Percentiles rank a stretch among this genome's conserved stretches.
Conservation (phyloP, 2,797 vertebrate species). For the Pipistrellus kuhlii region DNA sequence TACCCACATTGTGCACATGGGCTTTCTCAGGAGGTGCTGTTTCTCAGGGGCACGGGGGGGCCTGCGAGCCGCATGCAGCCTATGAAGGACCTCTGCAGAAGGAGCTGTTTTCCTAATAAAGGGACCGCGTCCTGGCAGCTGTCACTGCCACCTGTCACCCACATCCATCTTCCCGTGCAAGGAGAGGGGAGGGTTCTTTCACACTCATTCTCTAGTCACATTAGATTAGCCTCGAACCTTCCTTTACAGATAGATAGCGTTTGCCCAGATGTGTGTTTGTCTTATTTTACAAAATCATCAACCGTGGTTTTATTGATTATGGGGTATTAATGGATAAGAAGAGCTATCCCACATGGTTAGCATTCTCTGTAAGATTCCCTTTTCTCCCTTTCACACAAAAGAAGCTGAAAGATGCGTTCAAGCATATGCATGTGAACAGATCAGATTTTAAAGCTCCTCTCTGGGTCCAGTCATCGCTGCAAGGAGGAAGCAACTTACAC, state of each 20-base stretch:
- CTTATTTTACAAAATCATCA: conserved; percentile 20
- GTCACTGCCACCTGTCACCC: background rate
- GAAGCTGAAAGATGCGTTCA: background rate
- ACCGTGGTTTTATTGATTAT: background rate
- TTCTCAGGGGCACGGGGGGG: background rate
- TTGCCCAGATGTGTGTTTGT: background rate
- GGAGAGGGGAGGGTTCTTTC: background rate
- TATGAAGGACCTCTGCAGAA: background rate
- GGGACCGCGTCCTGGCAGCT: background rate
- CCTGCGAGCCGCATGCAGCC: background rate
- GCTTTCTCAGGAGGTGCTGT: background rate
- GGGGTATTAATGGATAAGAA: background rate
- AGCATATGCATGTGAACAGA: background rate
- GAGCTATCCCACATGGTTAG: background rate
- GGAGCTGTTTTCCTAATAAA: background rate
- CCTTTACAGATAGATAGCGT: background rate
- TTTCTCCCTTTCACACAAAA: conserved; percentile 33
- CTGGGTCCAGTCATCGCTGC: background rate
- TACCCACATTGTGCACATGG: background rate
- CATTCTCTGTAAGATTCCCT: background rate
- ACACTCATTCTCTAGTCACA: background rate
- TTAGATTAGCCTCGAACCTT: background rate
- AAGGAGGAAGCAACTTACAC: background rate
- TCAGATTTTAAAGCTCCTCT: background rate
- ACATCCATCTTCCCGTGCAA: background rate